Conservation (phyloP, 2,888 invertebrate genomes). For the Cheilosia scutellata region DNA sequence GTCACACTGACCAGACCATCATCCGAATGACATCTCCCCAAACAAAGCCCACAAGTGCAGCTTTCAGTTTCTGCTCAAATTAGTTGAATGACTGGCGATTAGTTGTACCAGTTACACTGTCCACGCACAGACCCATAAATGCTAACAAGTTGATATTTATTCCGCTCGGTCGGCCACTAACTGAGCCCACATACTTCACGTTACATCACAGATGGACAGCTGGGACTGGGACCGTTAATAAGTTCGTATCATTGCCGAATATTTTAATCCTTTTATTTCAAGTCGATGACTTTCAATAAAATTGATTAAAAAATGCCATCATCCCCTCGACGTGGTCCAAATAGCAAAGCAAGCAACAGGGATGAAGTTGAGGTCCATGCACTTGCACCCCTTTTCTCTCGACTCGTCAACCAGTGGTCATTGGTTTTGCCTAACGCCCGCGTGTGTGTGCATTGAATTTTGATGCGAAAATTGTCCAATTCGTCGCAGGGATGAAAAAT, state of each 20-base stretch:
- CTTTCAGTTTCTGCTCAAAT: constrained; percentile 37
- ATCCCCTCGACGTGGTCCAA: constrained; percentile 31
- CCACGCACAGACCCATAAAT: constrained; percentile 18
- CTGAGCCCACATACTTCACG: constrained; percentile 24
- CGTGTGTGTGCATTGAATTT: constrained; percentile 67
- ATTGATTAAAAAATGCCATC: constrained; percentile 69
- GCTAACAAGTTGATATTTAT: constrained; percentile 73
- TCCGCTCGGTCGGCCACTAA: constrained; percentile 54
- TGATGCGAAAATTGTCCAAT: constrained; percentile 37
- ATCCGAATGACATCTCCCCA: constrained; percentile 35
- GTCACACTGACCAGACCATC: constrained; percentile 62
- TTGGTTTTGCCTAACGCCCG: constrained; percentile 22
- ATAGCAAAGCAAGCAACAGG: constrained; percentile 25
- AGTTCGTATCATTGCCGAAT: constrained; percentile 58
- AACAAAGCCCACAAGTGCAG: constrained; percentile 18
- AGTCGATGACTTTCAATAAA: constrained; percentile 75
- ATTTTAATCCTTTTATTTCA: constrained; percentile 76
- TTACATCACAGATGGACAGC: constrained; percentile 64
- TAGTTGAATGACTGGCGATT: constrained; percentile 70
- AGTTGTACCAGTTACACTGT: constrained; percentile 40
- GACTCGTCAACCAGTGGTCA: constrained; percentile 54
- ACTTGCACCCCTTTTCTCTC: constrained; percentile 1
- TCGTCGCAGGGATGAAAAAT: constrained; percentile 26
- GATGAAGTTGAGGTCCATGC: constrained; percentile 9
- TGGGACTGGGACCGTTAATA: constrained; percentile 35